Base-by-base conservation (phyloP, 2,888 invertebrate species). In the Timema podura region DNA sequence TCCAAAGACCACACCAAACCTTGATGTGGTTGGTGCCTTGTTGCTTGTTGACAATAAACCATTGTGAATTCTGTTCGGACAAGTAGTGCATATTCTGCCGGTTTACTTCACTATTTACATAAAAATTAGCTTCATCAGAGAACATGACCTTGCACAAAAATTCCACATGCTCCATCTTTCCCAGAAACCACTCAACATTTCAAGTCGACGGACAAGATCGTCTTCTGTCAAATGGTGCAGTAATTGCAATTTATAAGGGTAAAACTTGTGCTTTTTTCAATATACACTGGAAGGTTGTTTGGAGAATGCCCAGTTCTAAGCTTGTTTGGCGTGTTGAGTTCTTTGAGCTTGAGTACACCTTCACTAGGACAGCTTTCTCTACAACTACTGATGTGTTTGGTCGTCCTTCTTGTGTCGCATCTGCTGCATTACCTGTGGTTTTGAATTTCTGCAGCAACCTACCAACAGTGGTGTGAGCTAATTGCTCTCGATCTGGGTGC, bases 261-360 rank as follows among this genome's bases (percentile, higher is more conserved):
- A 6, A 30, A 57, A 57, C 13, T 57, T 57, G 57, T 2, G 15
- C 57, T 30, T 57, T 57, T 57, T 57, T 57, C 3, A 57, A 30
- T n/a, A 5, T 57, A 16, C 5, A 6, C 57, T 57, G 57, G 16
- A 57, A 6, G 16, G 57, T 8, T 64, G 64, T 10, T 44, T 44
- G 45, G n/a, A 45, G 64, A 64, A 64, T 13, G n/a, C 64, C 64
- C 46, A 64, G 44, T 64, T 64, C 64, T 45, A 64, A 64, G 64
- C 64, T 45, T 16, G 30, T 30, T 30, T 3, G 8, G 16, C 45
- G 10, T 48, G 15, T 48, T 46, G 66, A 48, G 5, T 66, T 44
- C 66, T 46, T 66, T 2, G 66, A 5, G 48, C 66, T 66, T 13
- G 3, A 11, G 7, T 15, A 30, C 30, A 30, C 30, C 30, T 30